Conservation (phyloP, 2,797 vertebrate species). For the Myotis pilosus region DNA sequence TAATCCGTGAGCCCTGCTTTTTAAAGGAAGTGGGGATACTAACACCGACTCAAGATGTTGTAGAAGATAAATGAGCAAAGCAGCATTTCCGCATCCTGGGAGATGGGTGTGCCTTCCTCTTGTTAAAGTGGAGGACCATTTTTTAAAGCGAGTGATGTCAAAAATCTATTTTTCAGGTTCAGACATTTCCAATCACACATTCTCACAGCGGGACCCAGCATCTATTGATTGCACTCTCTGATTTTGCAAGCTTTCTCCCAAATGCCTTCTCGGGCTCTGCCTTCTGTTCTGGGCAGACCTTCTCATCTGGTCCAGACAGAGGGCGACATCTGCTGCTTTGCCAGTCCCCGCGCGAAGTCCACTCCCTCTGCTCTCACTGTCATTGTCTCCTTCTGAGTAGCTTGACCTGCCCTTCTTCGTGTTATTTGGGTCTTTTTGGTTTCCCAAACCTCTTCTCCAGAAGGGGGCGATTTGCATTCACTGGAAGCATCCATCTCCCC, state of each 20-base stretch:
- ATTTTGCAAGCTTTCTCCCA: not conserved
- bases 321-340: not conserved
- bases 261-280: not conserved
- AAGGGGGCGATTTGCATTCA: not conserved
- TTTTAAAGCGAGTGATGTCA: not conserved
- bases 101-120: not conserved
- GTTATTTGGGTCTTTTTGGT: not conserved
- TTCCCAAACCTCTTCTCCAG: not conserved
- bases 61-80: not conserved
- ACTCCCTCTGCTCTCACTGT: not conserved
- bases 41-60: not conserved
- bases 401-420: not conserved
- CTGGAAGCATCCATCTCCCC: not conserved
- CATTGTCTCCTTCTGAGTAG: not conserved
- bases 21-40: not conserved
- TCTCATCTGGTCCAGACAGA: not conserved
- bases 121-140: not conserved
- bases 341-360: not conserved
- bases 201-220: not conserved
- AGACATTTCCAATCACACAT: not conserved
- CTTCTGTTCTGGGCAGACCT: not conserved
- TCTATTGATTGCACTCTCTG: not conserved
- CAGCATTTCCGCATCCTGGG: not conserved
- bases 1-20: not conserved
- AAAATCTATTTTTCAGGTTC: not conserved